Base-by-base conservation (phyloP, 2,888 invertebrate species). In the Meiosimyza decipiens region DNA sequence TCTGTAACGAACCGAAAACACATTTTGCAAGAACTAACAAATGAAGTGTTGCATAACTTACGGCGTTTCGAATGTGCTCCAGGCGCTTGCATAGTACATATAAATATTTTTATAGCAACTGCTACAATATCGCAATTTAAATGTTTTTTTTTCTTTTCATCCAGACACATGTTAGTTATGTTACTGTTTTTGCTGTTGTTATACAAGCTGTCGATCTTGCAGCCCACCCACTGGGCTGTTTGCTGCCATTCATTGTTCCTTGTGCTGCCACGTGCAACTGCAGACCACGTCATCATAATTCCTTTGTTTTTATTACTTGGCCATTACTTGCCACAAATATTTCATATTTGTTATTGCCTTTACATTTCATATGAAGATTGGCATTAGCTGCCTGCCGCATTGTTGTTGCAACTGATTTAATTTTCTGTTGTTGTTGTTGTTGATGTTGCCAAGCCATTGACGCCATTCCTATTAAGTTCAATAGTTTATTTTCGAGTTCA, bases 261-360 rank as follows among this genome's bases (percentile, higher is more conserved):
- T n/a, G 28, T 28, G 28, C 55, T n/a, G 55, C 22, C 55, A 18
- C 55, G 28, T 55, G 55, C 55, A 22, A 18, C 3, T 40, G 28
- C 55, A 16, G 22, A 55, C 55, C 18, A 18, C 60, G 60, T 33
- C 60, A 60, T 33, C 12, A 13, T n/a, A 33, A 60, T 33, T 60
- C 60, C 28, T 60, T 60, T 15, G 33, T n/a, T 60, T 60, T 60
- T 60, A 60, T 60, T 60, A 33, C 33, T 60, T 60, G 28, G n/a
- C 60, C 3, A 59, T 12, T 28, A 18, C 59, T 59, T 18, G 59
- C 59, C 60, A 33, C 60, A 60, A 60, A 60, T 60, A 33, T 60
- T 60, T 60, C 60, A 60, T 33, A 18, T 22, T 60, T 60, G 33
- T 40, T 40, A 40, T 40, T 40, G 33, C 28, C n/a, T 60, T 60